Conservation (phyloP, 2,113 vertebrate species). For the Ondatra zibethicus region DNA sequence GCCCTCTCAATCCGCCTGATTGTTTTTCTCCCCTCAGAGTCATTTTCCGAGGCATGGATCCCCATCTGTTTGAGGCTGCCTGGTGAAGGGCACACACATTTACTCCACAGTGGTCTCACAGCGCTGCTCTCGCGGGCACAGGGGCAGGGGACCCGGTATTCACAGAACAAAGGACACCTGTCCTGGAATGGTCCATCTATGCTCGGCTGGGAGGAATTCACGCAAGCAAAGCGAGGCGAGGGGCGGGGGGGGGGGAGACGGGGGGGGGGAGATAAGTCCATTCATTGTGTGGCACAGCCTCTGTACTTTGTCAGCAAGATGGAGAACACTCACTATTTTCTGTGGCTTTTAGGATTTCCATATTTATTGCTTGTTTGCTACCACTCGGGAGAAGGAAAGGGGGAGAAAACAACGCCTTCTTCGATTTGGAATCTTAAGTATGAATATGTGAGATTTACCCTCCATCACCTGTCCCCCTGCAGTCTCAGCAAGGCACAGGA, state of each 20-base stretch:
- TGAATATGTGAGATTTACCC: not conserved
- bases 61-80: not conserved
- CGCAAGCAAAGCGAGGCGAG: not conserved
- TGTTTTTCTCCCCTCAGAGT: not conserved
- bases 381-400: constrained; percentile 47
- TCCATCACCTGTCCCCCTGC: not conserved
- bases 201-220: not conserved
- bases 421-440: constrained; percentile 76
- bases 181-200: not conserved
- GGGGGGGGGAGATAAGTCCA: constrained; percentile 47
- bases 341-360: constrained; percentile 83
- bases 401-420: constrained; percentile 59
- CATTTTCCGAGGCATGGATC: not conserved
- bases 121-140: not conserved
- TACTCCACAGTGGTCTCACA: not conserved
- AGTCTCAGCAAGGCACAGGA: not conserved
- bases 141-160: not conserved
- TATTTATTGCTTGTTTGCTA: constrained; percentile 84
- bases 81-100: not conserved
- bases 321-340: constrained; percentile 58
- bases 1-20: not conserved
- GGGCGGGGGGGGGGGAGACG: constrained; percentile 25
- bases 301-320: constrained; percentile 60
- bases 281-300: constrained; percentile 46
- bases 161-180: constrained; percentile 64